These are phyloP conservation scores for Charadrius vociferus DNA, from an alignment of 2,113 vertebrate genomes.

Conservation along the genomic window DNA sequence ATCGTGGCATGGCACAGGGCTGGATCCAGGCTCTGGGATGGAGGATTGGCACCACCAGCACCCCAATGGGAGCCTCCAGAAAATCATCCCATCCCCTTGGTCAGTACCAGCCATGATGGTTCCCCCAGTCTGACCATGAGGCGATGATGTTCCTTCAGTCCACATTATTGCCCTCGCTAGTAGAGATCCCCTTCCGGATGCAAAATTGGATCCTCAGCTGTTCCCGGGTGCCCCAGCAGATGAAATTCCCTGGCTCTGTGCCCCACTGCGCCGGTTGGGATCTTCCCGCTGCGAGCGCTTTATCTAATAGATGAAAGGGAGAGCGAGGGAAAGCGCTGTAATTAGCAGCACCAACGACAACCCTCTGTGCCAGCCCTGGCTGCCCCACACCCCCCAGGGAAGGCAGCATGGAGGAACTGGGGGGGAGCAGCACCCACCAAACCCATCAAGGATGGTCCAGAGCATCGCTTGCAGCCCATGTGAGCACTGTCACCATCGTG, in stretches of 20 bases:
- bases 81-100: not conserved
- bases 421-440: not conserved
- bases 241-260: not conserved
- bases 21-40: not conserved
- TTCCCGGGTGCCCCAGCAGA: not conserved
- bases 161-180: accelerated
- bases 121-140: accelerated
- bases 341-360: not conserved
- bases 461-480: accelerated
- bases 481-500: not conserved
- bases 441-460: accelerated
- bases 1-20: accelerated
- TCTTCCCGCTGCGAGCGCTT: not conserved
- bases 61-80: not conserved
- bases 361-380: not conserved
- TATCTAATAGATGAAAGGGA: not conserved
- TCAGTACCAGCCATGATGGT: accelerated
- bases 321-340: not conserved
- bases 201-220: not conserved
- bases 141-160: not conserved
- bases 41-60: not conserved
- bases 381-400: not conserved
- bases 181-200: not conserved
- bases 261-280: too few species aligned
- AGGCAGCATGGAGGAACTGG: not conserved